Percentiles rank a stretch among this genome's conserved stretches.
These are phyloP conservation scores for Lasaia peninsularis DNA, from an alignment of 1,140 invertebrate species.

Conservation along the genomic window DNA sequence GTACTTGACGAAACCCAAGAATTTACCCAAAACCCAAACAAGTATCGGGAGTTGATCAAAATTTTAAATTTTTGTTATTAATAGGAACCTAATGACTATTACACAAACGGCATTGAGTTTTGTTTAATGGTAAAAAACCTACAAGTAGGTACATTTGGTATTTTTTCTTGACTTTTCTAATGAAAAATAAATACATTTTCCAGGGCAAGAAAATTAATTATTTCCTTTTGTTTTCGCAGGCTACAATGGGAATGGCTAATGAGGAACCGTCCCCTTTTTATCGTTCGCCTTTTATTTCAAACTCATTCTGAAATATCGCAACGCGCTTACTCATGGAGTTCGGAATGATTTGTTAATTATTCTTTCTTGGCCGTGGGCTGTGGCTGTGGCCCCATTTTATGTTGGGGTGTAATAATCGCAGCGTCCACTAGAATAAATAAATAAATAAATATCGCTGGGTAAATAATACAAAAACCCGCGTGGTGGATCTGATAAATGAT, in stretches of 20 bases:
- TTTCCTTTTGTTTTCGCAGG: constrained; percentile 1
- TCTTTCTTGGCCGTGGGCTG: too few species aligned
- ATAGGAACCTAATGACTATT: too few species aligned
- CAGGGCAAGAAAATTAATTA: constrained; percentile 5
- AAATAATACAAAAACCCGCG: too few species aligned
- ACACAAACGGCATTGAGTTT: too few species aligned
- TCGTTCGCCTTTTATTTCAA: constrained; percentile 1
- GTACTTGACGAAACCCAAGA: too few species aligned
- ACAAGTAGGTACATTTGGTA: neutral
- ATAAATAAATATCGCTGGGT: too few species aligned
- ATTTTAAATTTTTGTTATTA: too few species aligned
- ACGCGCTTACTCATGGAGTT: neutral
- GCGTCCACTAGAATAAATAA: too few species aligned
- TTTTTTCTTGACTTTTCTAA: neutral
- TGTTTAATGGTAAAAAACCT: too few species aligned
- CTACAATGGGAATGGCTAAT: constrained; percentile 6
- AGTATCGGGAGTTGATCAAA: too few species aligned
- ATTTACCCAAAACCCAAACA: too few species aligned
- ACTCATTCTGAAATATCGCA: constrained; percentile 7
- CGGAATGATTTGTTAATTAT: neutral
- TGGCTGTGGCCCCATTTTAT: neutral
- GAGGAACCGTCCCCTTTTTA: neutral
- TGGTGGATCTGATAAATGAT: too few species aligned
- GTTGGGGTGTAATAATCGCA: neutral
- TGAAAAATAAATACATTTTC: constrained; percentile 5